Evolutionary conservation across 2,113 vertebrate species (phyloP).

Genomic region (Hippocampus abdominalis): DNA sequence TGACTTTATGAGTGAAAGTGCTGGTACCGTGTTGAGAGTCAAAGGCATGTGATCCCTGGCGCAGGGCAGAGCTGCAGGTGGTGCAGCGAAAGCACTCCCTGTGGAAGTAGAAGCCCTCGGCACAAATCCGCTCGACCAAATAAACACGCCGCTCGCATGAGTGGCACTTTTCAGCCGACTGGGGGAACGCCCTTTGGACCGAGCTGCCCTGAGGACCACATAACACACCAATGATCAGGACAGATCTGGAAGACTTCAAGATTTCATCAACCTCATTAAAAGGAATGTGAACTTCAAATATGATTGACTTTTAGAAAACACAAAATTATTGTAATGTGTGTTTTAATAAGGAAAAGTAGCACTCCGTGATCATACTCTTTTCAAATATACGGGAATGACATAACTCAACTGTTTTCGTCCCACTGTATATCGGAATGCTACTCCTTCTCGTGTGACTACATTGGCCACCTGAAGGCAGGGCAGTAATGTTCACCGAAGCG

Average conservation of each 20-base stretch:
- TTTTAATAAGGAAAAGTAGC: too few relatives aligned
- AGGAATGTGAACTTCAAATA: too few relatives aligned
- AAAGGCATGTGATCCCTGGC: constrained; percentile 84
- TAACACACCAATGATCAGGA: neutral
- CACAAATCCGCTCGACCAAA: constrained; percentile 87
- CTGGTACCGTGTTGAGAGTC: constrained; percentile 82
- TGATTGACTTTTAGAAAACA: too few relatives aligned
- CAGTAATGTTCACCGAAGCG: too few relatives aligned
- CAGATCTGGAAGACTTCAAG: too few relatives aligned
- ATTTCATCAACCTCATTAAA: too few relatives aligned
- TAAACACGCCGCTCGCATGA: constrained; percentile 90
- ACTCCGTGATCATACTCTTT: too few relatives aligned
- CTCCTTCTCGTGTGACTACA: neutral
- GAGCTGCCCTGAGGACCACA: constrained; percentile 72
- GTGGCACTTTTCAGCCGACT: constrained; percentile 83
- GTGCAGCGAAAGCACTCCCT: constrained; percentile 93
- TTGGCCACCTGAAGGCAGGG: too few relatives aligned
- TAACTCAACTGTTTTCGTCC: too few relatives aligned
- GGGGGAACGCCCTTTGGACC: constrained; percentile 74
- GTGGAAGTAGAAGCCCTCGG: constrained; percentile 93
- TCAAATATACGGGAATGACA: too few relatives aligned
- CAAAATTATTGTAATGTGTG: too few relatives aligned
- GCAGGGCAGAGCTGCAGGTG: constrained; percentile 78
- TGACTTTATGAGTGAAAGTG: neutral
- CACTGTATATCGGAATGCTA: neutral